Base-by-base conservation (phyloP, 1,140 invertebrate genomes). In the Drosophila insularis region DNA sequence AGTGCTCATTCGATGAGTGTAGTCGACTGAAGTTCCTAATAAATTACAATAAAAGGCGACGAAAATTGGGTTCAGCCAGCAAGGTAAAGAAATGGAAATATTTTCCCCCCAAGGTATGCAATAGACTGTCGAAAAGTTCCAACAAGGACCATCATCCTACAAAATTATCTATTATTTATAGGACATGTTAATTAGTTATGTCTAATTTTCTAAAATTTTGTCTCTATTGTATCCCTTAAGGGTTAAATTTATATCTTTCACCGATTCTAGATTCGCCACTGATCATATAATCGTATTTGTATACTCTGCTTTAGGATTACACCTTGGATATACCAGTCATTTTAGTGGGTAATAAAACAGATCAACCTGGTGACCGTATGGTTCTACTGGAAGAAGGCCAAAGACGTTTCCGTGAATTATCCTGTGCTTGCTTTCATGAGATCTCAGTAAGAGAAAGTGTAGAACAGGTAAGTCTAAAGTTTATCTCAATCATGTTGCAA, bases 1-100 rank as follows among this genome's bases (percentile, higher is more conserved):
- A 96, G 73, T 95, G 95, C 74, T 97, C 96, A 27, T 97, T 97
- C 91, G 96, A 97, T 86, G 96, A 97, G 85, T 96, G 95, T 81
- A 96, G 96, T 84, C 94, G 96, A 3, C 92, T 97, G 2, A 95
- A 96, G 85, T 96, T 96, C 81, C 93, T 97, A 50, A 96, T 96
- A 70, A 95, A 95, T 80, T 96, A 96, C 80, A 96, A 95, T 86
- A 96, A 96, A 79, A 92, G 95, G 21, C 93, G 95, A 78, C 93
- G 95, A 63, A 93, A 95, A 72, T 92, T 95, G 11, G 93, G 93
- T 1, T 93, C 92, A 3, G 61, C 84, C 56, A 92, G 91, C 40
- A 93, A 93, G 78, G 92, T 93, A 27, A 78, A 19, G 8, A 35
- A 17, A 11, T 27, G 1, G 11, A 66, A 21, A 27, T 27, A 27